Percentiles rank a stretch among this genome's conserved stretches.
phyloP scores from a whole-genome alignment of 2,888 invertebrate genomes.

The Acanthosepion lycidas region DNA sequence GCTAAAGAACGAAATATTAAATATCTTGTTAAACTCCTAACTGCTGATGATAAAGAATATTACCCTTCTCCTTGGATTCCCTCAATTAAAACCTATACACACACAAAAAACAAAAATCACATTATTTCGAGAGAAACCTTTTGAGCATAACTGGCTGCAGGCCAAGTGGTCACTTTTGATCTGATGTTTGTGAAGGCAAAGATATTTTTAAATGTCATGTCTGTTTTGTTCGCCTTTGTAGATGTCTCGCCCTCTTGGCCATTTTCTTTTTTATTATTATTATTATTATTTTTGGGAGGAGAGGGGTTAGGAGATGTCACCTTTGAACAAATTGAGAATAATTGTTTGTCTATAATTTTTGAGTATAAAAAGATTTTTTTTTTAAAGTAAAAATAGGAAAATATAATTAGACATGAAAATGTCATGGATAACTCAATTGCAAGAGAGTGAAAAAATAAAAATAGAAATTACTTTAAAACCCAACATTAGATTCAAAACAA shows the following conservation, averaged over 20 bases:
- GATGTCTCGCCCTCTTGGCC: neutral
- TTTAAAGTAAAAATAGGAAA: conserved; percentile 3
- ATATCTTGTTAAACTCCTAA: too few relatives aligned
- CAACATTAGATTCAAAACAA: neutral
- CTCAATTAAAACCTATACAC: neutral
- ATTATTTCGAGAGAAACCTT: neutral
- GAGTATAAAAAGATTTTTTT: neutral
- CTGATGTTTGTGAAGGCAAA: conserved; percentile 18
- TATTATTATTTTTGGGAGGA: too few relatives aligned
- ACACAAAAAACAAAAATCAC: neutral
- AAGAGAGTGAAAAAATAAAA: neutral
- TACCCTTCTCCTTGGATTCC: neutral
- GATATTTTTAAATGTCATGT: conserved; percentile 21
- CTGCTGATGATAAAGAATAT: neutral
- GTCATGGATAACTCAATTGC: neutral
- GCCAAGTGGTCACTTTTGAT: conserved; percentile 1
- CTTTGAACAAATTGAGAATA: neutral
- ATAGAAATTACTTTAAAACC: neutral
- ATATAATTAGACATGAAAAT: neutral
- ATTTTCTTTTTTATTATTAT: neutral
- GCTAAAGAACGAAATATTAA: too few relatives aligned
- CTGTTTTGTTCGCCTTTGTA: neutral
- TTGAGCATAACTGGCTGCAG: neutral
- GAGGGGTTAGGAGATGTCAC: neutral
- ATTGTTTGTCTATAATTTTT: neutral